Evolutionary conservation across 1,140 invertebrate genomes (phyloP).

Genomic region (Drosophila baimaii): DNA sequence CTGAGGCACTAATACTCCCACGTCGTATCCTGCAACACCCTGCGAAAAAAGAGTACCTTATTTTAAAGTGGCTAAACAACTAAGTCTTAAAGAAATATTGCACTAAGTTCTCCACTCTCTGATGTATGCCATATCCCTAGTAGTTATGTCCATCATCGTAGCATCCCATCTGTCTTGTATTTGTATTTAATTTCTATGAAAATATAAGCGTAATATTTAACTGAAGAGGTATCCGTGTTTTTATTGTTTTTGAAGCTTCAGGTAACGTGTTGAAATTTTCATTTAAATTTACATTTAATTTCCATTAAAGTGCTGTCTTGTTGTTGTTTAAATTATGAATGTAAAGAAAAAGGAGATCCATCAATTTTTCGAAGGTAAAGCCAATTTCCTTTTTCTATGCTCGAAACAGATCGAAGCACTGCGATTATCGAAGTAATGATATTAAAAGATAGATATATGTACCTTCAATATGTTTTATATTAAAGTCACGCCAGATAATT

Average conservation of each 20-base stretch:
- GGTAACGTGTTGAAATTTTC: too few species aligned
- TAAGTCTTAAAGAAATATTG: constrained; percentile 37
- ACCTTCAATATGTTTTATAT: too few species aligned
- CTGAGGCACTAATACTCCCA: constrained; percentile 33
- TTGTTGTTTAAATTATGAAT: too few species aligned
- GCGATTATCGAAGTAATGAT: too few species aligned
- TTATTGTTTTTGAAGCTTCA: background rate
- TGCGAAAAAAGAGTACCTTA: constrained; percentile 45
- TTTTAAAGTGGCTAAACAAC: constrained; percentile 33
- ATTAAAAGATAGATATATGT: too few species aligned
- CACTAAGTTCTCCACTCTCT: constrained; percentile 31
- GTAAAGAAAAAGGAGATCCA: too few species aligned
- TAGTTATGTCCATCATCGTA: constrained; percentile 27
- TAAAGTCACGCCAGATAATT: too few species aligned
- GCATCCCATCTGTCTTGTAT: constrained; percentile 23
- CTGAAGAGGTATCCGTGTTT: background rate
- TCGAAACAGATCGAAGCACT: too few species aligned
- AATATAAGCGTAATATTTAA: constrained; percentile 58
- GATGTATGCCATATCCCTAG: constrained; percentile 29
- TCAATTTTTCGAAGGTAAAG: too few species aligned
- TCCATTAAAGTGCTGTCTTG: too few species aligned
- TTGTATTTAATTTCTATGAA: constrained; percentile 56
- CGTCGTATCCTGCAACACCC: background rate
- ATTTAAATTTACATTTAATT: too few species aligned
- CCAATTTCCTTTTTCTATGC: too few species aligned